phyloP scores from a whole-genome alignment of 2,888 invertebrate species.

The Lasioglossum marginatum region DNA sequence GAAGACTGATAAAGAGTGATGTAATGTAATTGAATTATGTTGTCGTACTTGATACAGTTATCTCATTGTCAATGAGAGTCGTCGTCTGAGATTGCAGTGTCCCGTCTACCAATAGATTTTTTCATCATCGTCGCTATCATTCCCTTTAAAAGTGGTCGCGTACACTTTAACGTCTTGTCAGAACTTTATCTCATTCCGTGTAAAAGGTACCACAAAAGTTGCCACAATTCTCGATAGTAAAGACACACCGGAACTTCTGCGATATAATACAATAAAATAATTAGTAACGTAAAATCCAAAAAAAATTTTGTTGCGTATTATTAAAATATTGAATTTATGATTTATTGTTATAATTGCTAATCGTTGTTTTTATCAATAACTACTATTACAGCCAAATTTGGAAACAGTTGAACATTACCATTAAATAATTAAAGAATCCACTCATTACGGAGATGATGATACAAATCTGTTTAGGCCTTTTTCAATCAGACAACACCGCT shows the following conservation, averaged over 20 bases:
- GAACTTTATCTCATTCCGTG: neutral
- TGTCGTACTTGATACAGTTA: neutral
- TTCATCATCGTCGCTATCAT: neutral
- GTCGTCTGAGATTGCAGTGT: neutral
- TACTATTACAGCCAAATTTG: neutral
- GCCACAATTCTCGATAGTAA: neutral
- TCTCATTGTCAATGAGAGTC: neutral
- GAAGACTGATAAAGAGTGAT: neutral
- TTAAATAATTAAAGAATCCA: neutral
- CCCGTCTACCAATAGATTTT: neutral
- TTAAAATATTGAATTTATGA: too few relatives aligned
- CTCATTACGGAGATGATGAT: neutral
- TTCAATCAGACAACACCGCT: neutral
- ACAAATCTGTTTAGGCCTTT: neutral
- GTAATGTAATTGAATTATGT: constrained; percentile 2
- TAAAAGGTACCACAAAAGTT: neutral
- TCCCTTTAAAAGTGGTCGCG: neutral
- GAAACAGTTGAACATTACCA: neutral
- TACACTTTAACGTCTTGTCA: neutral
- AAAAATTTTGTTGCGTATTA: too few relatives aligned
- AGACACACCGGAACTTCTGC: neutral
- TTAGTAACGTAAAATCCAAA: neutral
- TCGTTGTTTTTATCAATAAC: too few relatives aligned
- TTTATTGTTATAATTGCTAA: too few relatives aligned
- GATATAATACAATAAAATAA: neutral